Conservation (phyloP, 2,113 vertebrate species). For the Oriolus oriolus region DNA sequence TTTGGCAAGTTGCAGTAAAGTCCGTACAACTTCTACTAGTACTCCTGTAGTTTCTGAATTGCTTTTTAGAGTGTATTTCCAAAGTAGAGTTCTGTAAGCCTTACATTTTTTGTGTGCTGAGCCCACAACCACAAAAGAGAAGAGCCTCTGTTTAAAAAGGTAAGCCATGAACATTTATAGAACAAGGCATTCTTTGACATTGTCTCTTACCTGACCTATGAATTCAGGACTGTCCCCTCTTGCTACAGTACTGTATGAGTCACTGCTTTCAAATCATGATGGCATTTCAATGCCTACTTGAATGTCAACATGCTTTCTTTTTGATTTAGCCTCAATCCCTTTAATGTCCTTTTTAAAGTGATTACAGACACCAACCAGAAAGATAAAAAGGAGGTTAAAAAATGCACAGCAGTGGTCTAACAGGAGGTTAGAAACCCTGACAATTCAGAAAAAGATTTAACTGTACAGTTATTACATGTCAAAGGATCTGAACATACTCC, state of each 20-base stretch:
- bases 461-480: background rate
- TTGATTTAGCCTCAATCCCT: constrained; percentile 55
- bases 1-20: background rate
- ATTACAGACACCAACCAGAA: constrained; percentile 47
- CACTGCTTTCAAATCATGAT: constrained; percentile 52
- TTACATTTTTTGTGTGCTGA: background rate
- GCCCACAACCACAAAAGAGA: constrained; percentile 55
- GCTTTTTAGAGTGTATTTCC: constrained; percentile 9
- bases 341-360: constrained; percentile 46
- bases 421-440: background rate
- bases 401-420: constrained; percentile 16
- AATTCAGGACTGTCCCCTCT: constrained; percentile 46
- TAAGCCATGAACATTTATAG: constrained; percentile 28
- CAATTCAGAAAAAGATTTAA: background rate
- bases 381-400: constrained; percentile 59
- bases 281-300: constrained; percentile 54
- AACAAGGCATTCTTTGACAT: constrained; percentile 43
- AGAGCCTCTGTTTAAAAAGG: constrained; percentile 31
- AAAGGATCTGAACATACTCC: background rate
- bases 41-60: background rate
- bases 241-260: constrained; percentile 39
- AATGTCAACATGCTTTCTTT: constrained; percentile 50
- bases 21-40: background rate
- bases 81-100: background rate
- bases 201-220: constrained; percentile 45